Evolutionary conservation across 2,888 invertebrate species (phyloP).

Genomic region (Muscina levida): DNA sequence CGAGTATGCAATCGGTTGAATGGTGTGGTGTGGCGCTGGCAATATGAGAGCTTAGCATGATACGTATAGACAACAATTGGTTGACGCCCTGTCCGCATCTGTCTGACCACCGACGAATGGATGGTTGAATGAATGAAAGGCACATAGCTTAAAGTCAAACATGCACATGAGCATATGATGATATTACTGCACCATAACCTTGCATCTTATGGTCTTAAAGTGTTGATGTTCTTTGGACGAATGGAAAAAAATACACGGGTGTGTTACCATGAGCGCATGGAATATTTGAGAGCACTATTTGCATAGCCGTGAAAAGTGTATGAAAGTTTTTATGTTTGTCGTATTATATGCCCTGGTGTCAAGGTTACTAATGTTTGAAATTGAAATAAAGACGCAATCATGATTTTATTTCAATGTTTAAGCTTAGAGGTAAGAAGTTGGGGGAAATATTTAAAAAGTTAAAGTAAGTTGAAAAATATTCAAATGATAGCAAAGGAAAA

Average conservation of each 20-base stretch:
- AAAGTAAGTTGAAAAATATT: too few species aligned
- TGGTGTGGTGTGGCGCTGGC: background rate
- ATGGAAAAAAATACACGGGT: too few species aligned
- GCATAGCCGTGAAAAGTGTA: background rate
- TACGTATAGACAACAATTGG: too few species aligned
- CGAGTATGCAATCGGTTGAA: background rate
- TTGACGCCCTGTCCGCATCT: background rate
- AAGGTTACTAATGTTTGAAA: background rate
- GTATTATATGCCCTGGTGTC: conserved; percentile 7
- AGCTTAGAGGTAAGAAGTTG: too few species aligned
- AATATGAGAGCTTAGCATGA: too few species aligned
- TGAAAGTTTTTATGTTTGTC: background rate
- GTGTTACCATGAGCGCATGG: background rate
- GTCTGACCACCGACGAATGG: background rate
- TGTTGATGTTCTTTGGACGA: conserved; percentile 1
- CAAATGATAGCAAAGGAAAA: too few species aligned
- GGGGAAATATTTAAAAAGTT: too few species aligned
- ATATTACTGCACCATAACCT: conserved; percentile 4
- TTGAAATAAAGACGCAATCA: background rate
- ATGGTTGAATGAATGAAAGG: background rate
- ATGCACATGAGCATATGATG: background rate
- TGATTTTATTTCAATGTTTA: background rate
- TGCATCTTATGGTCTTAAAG: conserved; percentile 4
- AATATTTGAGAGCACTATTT: background rate
- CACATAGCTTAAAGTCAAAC: too few species aligned